Evolutionary conservation across 2,888 invertebrate species (phyloP).

Genomic region (Nemapogon koenigi): DNA sequence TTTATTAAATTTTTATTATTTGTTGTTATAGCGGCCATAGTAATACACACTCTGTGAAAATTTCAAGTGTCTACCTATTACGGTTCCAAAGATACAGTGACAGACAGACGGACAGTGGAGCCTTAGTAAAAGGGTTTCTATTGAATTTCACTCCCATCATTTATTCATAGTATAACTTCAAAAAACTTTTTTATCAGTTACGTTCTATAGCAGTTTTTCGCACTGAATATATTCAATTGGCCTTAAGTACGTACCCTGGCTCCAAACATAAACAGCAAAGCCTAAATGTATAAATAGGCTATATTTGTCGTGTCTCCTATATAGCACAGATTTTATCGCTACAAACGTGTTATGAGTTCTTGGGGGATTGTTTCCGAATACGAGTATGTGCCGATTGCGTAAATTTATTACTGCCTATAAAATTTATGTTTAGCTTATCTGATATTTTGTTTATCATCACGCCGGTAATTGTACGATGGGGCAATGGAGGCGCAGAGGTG

Average conservation of each 20-base stretch:
- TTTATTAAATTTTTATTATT: too few species aligned
- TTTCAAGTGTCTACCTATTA: too few species aligned
- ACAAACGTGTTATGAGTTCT: slow-evolving; percentile 15
- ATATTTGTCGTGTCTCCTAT: background rate
- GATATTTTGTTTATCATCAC: too few species aligned
- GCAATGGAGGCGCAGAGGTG: too few species aligned
- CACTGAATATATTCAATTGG: slow-evolving; percentile 16
- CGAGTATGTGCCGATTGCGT: background rate
- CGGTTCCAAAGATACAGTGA: too few species aligned
- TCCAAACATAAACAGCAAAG: background rate
- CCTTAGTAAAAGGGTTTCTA: too few species aligned
- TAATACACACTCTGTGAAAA: background rate
- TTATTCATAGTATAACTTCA: background rate
- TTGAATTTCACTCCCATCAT: too few species aligned
- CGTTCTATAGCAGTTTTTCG: slow-evolving; percentile 6
- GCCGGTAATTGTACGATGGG: too few species aligned
- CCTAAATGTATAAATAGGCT: background rate
- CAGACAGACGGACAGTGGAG: too few species aligned
- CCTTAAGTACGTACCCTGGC: background rate
- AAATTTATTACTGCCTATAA: slow-evolving; percentile 2
- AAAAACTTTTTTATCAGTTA: slow-evolving; percentile 1
- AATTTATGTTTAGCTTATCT: background rate
- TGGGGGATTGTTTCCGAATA: slow-evolving; percentile 5
- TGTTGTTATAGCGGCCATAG: too few species aligned
- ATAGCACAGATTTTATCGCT: slow-evolving; percentile 18